Percentiles rank a stretch among this genome's conserved stretches.
These are phyloP conservation scores for Aix galericulata DNA, from an alignment of 2,113 vertebrate genomes.

Conservation along the genomic window DNA sequence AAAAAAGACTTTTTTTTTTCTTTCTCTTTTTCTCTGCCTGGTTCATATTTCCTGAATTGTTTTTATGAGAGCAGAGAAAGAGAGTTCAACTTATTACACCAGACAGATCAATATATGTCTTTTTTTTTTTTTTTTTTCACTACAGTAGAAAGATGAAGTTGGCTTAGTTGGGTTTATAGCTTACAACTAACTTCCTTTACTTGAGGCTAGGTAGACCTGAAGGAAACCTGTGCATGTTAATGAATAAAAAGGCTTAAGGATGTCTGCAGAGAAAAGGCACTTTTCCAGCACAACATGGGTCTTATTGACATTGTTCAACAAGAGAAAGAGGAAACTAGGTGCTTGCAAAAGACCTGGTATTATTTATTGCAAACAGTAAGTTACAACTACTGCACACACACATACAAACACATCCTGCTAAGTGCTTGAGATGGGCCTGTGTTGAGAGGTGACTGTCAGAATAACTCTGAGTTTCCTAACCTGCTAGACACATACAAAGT, in stretches of 20 bases:
- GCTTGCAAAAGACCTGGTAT: background rate
- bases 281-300: background rate
- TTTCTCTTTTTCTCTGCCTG: background rate
- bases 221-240: background rate
- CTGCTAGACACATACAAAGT: background rate
- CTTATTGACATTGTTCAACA: background rate
- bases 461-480: background rate
- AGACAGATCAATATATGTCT: constrained; percentile 6
- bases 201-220: background rate
- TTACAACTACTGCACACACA: background rate
- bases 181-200: constrained; percentile 24
- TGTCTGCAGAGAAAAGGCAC: background rate
- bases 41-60: constrained; percentile 30
- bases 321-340: background rate
- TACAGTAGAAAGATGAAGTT: constrained; percentile 11
- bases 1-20: background rate
- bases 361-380: background rate
- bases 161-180: background rate
- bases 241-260: background rate
- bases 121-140: constrained; percentile 25
- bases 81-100: background rate
- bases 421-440: background rate
- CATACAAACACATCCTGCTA: background rate
- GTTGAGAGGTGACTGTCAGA: background rate
- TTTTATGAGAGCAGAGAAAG: constrained; percentile 9